Percentiles rank a stretch among this genome's conserved stretches.
phyloP scores from a whole-genome alignment of 2,888 invertebrate genomes.

The Eretmocerus hayati region DNA sequence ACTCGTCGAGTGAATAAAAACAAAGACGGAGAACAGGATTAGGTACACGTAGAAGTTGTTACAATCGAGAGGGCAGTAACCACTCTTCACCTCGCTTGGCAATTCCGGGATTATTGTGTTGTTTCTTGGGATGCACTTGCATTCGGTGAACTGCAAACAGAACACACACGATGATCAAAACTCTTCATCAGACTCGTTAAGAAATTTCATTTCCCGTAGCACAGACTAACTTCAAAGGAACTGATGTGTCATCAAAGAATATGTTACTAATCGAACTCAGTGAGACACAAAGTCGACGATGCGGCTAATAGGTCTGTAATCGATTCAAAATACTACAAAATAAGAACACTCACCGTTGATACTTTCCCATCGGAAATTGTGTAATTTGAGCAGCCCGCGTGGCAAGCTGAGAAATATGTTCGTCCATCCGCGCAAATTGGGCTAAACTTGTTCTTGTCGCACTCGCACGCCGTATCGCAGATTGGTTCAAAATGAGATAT shows the following conservation, averaged over 20 bases:
- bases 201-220: no score
- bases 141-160: constrained; percentile 46
- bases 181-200: no score
- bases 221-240: no score
- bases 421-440: constrained; percentile 77
- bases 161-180: background rate
- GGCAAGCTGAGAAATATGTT: constrained; percentile 84
- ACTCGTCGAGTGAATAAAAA: constrained; percentile 86
- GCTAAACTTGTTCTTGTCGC: constrained; percentile 69
- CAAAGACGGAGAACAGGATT: constrained; percentile 75
- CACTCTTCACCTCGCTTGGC: constrained; percentile 59
- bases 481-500: constrained; percentile 47
- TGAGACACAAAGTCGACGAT: no score
- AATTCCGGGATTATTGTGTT: constrained; percentile 23
- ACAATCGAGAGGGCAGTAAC: constrained; percentile 76
- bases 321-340: no score
- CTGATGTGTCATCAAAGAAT: no score
- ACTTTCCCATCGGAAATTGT: constrained; percentile 56
- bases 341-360: constrained; percentile 36
- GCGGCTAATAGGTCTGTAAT: no score
- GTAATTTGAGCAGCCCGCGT: constrained; percentile 73
- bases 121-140: constrained; percentile 47
- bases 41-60: constrained; percentile 74
- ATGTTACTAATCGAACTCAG: no score
- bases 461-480: constrained; percentile 66